These are phyloP conservation scores for Chrysodeixis includens DNA, from an alignment of 2,888 invertebrate species.

Conservation along the genomic window DNA sequence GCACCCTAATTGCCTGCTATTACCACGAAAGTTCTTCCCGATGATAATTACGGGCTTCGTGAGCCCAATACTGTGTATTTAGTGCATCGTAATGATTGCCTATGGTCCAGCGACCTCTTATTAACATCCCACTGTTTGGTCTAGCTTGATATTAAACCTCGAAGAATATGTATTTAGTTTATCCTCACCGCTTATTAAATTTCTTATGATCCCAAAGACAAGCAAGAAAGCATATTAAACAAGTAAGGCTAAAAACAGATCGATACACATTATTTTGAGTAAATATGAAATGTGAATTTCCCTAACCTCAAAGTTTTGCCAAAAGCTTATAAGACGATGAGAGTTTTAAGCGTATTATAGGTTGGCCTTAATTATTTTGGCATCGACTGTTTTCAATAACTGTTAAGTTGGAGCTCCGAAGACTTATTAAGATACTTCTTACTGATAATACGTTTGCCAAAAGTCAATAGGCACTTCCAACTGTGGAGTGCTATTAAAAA, in stretches of 20 bases:
- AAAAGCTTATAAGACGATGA: conserved; percentile 2
- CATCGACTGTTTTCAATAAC: conserved; percentile 19
- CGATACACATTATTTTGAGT: background rate
- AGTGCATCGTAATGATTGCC: conserved; percentile 52
- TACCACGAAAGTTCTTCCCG: conserved; percentile 70
- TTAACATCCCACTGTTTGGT: conserved; percentile 38
- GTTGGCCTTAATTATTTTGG: conserved; percentile 16
- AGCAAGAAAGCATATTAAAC: background rate
- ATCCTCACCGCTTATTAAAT: conserved; percentile 26
- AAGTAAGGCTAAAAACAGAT: background rate
- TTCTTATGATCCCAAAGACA: background rate
- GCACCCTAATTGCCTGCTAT: conserved; percentile 78
- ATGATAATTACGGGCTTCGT: conserved; percentile 67
- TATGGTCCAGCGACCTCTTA: conserved; percentile 39
- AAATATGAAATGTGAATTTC: conserved; percentile 7
- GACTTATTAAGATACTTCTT: conserved; percentile 6
- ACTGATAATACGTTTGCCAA: conserved; percentile 19
- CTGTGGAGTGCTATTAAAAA: conserved; percentile 32
- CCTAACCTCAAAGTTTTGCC: conserved; percentile 1
- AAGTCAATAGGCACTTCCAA: conserved; percentile 25
- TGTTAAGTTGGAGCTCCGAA: conserved; percentile 12
- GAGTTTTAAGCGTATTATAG: conserved; percentile 17
- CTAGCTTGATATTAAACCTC: conserved; percentile 30
- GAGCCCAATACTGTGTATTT: conserved; percentile 52
- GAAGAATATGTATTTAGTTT: conserved; percentile 16